These are phyloP conservation scores for Amphiduros pacificus DNA, from an alignment of 2,888 invertebrate species.

Conservation along the genomic window DNA sequence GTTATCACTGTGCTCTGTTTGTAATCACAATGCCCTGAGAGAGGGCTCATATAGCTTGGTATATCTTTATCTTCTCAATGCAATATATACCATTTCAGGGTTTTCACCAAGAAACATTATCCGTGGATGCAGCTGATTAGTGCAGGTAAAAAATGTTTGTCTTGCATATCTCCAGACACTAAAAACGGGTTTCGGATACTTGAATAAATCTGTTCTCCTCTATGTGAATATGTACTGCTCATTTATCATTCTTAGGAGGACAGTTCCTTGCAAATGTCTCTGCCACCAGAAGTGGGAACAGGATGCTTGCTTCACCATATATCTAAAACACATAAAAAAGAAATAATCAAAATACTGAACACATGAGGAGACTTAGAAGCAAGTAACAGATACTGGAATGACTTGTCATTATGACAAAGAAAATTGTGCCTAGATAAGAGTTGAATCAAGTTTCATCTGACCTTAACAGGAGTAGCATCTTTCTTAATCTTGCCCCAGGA, in stretches of 20 bases:
- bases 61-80: no score
- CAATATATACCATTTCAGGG: no score
- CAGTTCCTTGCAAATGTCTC: constrained; percentile 86
- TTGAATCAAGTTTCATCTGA: constrained; percentile 44
- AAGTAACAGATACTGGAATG: neutral
- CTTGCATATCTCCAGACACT: no score
- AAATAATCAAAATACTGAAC: neutral
- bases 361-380: neutral
- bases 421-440: neutral
- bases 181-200: no score
- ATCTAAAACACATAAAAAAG: constrained; percentile 61
- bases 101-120: no score
- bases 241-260: neutral
- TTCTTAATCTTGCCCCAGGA: constrained; percentile 98
- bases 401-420: neutral
- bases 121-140: no score
- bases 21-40: no score
- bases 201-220: no score
- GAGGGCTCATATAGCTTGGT: no score
- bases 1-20: no score
- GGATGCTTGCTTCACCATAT: constrained; percentile 89
- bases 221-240: no score
- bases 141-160: no score
- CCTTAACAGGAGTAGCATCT: constrained; percentile 86
- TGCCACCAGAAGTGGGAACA: constrained; percentile 92